phyloP scores from a whole-genome alignment of 2,888 invertebrate species.

The Acleris cristana region DNA sequence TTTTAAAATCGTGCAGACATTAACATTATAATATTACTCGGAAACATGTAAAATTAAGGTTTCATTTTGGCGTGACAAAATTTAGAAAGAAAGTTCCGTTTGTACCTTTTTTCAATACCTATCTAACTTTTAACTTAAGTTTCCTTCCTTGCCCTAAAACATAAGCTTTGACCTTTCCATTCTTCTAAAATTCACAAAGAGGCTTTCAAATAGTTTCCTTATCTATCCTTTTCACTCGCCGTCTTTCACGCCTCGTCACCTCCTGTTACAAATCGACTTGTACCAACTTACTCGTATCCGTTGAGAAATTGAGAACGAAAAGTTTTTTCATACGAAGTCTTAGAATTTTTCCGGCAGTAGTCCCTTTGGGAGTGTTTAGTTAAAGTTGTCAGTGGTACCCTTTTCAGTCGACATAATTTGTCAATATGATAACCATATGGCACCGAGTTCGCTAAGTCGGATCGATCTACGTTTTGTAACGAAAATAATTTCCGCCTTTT shows the following conservation, averaged over 20 bases:
- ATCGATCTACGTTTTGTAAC: neutral
- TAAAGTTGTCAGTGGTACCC: conserved; percentile 4
- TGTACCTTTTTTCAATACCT: no score
- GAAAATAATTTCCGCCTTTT: neutral
- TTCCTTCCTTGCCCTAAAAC: neutral
- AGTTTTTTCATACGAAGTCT: neutral
- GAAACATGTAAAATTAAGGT: no score
- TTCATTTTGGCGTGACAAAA: no score
- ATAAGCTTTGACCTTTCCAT: conserved; percentile 17
- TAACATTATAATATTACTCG: no score
- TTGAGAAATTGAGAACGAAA: conserved; percentile 8
- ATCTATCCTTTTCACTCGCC: conserved; percentile 26
- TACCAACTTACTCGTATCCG: conserved; percentile 7
- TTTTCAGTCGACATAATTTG: conserved; percentile 25
- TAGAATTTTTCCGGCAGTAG: neutral
- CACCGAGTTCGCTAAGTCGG: neutral
- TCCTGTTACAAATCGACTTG: conserved; percentile 18
- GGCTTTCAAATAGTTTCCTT: conserved; percentile 24
- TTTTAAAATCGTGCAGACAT: no score
- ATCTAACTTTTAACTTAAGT: no score
- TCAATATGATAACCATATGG: conserved; percentile 22
- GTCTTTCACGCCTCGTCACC: conserved; percentile 18
- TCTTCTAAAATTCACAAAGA: conserved; percentile 19
- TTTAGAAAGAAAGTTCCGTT: no score
- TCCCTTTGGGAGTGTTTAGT: neutral